phyloP scores from a whole-genome alignment of 2,888 invertebrate genomes.

The Agonopterix alstromeriana region DNA sequence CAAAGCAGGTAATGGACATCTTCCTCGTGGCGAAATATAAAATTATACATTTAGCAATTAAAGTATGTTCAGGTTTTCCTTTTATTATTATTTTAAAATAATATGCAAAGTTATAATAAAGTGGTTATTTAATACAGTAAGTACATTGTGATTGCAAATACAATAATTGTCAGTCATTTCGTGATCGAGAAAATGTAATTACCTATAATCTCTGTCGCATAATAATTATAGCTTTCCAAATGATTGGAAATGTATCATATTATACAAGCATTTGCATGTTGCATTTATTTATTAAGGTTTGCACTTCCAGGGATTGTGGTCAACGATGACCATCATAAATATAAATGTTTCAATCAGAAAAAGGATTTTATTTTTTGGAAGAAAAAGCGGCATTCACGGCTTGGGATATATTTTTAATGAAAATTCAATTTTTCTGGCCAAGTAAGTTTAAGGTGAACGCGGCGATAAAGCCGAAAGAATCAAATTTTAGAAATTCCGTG shows the following conservation, averaged over 20 bases:
- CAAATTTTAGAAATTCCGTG: too few relatives aligned
- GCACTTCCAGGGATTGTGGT: background rate
- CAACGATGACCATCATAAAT: background rate
- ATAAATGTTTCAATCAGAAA: conserved; percentile 7
- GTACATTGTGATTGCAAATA: too few relatives aligned
- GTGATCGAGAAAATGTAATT: too few relatives aligned
- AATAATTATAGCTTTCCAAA: conserved; percentile 21
- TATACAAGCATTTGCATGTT: background rate
- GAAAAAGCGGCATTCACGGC: conserved; percentile 68
- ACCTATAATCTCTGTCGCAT: background rate
- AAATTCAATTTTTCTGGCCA: conserved; percentile 62
- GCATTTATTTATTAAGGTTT: background rate
- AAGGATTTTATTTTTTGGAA: conserved; percentile 40
- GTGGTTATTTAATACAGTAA: background rate
- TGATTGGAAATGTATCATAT: conserved; percentile 18
- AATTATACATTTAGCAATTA: too few relatives aligned
- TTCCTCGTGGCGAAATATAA: too few relatives aligned
- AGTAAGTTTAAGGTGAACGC: conserved; percentile 56
- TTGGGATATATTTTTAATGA: conserved; percentile 71
- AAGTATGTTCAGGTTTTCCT: background rate
- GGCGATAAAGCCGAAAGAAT: too few relatives aligned
- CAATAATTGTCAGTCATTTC: too few relatives aligned
- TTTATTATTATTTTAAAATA: too few relatives aligned
- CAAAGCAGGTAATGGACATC: too few relatives aligned
- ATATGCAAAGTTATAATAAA: too few relatives aligned